Evolutionary conservation across 2,113 vertebrate species (phyloP).

Genomic region (Leptobrachium leishanense): DNA sequence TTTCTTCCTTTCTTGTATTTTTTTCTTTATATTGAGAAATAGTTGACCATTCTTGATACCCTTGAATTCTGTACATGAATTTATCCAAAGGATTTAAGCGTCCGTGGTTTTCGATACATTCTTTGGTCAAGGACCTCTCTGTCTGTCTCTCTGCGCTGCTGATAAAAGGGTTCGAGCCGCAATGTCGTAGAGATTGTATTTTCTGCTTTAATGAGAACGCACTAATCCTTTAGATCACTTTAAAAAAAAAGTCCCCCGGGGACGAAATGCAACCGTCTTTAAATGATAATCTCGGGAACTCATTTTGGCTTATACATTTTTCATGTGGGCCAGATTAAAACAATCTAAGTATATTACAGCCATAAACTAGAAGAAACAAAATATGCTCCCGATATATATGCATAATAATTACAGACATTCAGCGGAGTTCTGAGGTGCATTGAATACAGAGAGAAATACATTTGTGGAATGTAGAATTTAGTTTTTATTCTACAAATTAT

Average conservation of each 20-base stretch:
- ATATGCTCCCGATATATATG: background rate
- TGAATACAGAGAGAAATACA: too few species aligned
- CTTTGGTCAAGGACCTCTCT: constrained; percentile 45
- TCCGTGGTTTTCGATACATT: constrained; percentile 27
- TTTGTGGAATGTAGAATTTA: too few species aligned
- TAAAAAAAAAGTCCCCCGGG: constrained; percentile 13
- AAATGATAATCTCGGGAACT: constrained; percentile 18
- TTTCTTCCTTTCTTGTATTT: too few species aligned
- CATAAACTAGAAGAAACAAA: background rate
- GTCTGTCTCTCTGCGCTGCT: background rate
- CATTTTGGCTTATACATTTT: constrained; percentile 4
- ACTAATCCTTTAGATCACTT: constrained; percentile 51
- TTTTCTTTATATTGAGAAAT: constrained; percentile 41
- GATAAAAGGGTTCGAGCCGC: constrained; percentile 50
- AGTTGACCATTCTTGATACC: constrained; percentile 49
- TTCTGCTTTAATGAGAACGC: constrained; percentile 55
- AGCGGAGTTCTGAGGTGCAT: background rate
- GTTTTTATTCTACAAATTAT: too few species aligned
- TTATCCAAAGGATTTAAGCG: constrained; percentile 5
- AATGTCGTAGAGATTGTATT: constrained; percentile 47
- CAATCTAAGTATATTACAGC: background rate
- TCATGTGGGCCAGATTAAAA: constrained; percentile 4
- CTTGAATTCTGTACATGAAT: constrained; percentile 49
- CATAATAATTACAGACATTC: background rate
- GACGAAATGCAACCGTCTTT: constrained; percentile 14